Conservation (phyloP, 2,113 vertebrate species). For the Nestor notabilis region DNA sequence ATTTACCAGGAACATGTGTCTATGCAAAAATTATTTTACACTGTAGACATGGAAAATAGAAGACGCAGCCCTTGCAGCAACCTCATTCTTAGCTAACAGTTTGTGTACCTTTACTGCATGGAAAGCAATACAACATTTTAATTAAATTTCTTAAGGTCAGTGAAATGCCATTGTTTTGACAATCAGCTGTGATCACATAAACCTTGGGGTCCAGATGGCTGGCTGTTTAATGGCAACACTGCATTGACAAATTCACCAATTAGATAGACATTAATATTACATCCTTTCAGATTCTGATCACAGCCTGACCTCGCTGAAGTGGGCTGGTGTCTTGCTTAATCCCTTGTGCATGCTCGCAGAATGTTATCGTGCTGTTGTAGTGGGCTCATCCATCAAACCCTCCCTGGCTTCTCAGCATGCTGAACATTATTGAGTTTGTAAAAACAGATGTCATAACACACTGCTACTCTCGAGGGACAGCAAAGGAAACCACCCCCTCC, state of each 20-base stretch:
- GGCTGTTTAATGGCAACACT: conserved; percentile 61
- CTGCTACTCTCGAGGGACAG: not conserved
- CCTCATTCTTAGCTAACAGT: conserved; percentile 3
- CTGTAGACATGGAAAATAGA: not conserved
- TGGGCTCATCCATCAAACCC: conserved; percentile 68
- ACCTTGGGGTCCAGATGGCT: conserved; percentile 62
- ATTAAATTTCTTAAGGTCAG: conserved; percentile 75
- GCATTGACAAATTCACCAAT: conserved; percentile 73
- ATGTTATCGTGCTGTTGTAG: conserved; percentile 57
- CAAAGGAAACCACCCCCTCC: not conserved
- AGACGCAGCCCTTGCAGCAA: conserved; percentile 7
- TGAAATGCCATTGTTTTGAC: conserved; percentile 67
- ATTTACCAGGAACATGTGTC: not conserved
- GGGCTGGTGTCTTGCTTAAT: conserved; percentile 67
- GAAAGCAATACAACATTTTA: conserved; percentile 58
- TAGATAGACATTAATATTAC: conserved; percentile 75
- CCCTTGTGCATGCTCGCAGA: conserved; percentile 35
- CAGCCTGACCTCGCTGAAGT: conserved; percentile 56
- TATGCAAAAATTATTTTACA: conserved; percentile 4
- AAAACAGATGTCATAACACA: conserved; percentile 61
- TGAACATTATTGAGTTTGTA: conserved; percentile 65
- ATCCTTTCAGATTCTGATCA: conserved; percentile 69
- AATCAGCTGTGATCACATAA: conserved; percentile 65
- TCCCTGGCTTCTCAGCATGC: conserved; percentile 29
- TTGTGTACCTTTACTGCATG: conserved; percentile 38